Percentiles rank a stretch among this genome's conserved stretches.
phyloP scores from a whole-genome alignment of 1,140 invertebrate genomes.

The Formica exsecta region DNA sequence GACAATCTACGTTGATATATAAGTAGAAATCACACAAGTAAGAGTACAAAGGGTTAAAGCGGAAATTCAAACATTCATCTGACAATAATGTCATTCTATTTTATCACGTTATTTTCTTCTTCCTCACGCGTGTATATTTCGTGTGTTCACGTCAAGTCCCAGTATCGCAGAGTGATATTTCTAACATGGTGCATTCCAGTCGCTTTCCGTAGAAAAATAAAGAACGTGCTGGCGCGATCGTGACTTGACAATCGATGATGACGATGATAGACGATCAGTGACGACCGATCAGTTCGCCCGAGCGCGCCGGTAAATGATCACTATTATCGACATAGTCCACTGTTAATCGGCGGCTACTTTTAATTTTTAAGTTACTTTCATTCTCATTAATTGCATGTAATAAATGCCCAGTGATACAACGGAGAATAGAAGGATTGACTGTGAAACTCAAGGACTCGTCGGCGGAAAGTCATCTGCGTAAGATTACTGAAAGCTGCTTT shows the following conservation, averaged over 20 bases:
- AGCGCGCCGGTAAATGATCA: constrained; percentile 31
- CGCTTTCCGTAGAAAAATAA: constrained; percentile 58
- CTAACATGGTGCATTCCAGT: constrained; percentile 41
- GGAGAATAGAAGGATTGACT: constrained; percentile 41
- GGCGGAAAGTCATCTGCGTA: constrained; percentile 44
- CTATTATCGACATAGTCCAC: constrained; percentile 48
- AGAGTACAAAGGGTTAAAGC: constrained; percentile 54
- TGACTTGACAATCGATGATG: constrained; percentile 53
- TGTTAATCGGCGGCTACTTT: constrained; percentile 49
- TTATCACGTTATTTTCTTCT: not conserved
- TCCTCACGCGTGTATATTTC: constrained; percentile 12
- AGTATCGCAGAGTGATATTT: constrained; percentile 46
- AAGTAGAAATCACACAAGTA: constrained; percentile 7
- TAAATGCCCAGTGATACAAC: constrained; percentile 76
- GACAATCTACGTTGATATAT: constrained; percentile 40
- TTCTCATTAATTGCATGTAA: constrained; percentile 69
- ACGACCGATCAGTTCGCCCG: constrained; percentile 40
- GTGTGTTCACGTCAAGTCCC: constrained; percentile 26
- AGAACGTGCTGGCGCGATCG: constrained; percentile 55
- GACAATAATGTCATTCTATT: not conserved
- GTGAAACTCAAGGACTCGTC: constrained; percentile 40
- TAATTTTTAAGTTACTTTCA: constrained; percentile 45
- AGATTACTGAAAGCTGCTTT: constrained; percentile 14
- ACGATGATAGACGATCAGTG: constrained; percentile 24
- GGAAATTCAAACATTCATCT: constrained; percentile 15